Percentiles rank a stretch among this genome's conserved stretches.
phyloP scores from a whole-genome alignment of 2,797 vertebrate species.

The Pseudocheirus occidentalis region DNA sequence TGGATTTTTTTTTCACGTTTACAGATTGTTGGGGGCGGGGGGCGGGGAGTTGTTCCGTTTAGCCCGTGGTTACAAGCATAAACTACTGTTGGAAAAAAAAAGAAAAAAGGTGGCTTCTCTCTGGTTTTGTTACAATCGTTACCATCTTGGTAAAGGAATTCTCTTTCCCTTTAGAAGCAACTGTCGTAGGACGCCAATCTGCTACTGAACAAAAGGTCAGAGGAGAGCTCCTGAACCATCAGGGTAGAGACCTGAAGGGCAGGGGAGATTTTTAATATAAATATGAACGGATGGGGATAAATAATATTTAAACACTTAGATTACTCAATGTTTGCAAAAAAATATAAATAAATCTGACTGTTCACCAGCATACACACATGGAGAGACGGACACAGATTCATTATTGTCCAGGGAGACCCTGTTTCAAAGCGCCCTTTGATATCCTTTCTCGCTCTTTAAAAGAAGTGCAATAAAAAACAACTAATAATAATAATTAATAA shows the following conservation, averaged over 20 bases:
- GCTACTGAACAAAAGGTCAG: slow-evolving; percentile 86
- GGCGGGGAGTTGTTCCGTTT: slow-evolving; percentile 67
- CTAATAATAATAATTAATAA: slow-evolving; percentile 59
- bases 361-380: slow-evolving; percentile 93
- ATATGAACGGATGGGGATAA: slow-evolving; percentile 91
- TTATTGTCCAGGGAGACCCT: slow-evolving; percentile 87
- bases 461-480: slow-evolving; percentile 95
- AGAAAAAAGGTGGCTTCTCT: slow-evolving; percentile 81
- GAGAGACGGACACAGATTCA: slow-evolving; percentile 88
- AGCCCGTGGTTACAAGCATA: slow-evolving; percentile 84
- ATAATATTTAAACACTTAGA: slow-evolving; percentile 95
- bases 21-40: slow-evolving; percentile 57
- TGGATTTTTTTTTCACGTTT: slow-evolving; percentile 78
- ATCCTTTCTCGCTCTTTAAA: slow-evolving; percentile 89
- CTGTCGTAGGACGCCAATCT: slow-evolving; percentile 82
- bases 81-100: slow-evolving; percentile 79
- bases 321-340: slow-evolving; percentile 90
- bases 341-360: slow-evolving; percentile 97
- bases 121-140: slow-evolving; percentile 93
- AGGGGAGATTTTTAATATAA: slow-evolving; percentile 85
- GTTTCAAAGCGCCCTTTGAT: slow-evolving; percentile 89
- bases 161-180: slow-evolving; percentile 84
- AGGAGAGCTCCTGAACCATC: slow-evolving; percentile 87
- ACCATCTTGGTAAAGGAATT: slow-evolving; percentile 87
- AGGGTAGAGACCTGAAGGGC: slow-evolving; percentile 83